Evolutionary conservation across 2,888 invertebrate genomes (phyloP), one percentile per base, ranked within the genome.

Genomic region (Octonoba sinensis): DNA sequence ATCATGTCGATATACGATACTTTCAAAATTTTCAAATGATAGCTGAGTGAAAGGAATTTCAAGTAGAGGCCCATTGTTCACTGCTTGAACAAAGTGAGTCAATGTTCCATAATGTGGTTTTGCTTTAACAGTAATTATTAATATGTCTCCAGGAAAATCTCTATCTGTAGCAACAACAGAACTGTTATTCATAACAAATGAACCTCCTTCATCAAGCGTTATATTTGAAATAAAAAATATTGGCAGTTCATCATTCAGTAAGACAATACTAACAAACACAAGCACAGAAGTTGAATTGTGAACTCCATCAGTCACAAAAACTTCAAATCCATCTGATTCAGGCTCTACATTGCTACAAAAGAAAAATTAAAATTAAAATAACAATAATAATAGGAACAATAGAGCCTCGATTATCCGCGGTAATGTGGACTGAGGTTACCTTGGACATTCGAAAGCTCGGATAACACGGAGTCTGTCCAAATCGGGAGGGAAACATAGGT

Each of bases 251-350:
- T 88, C 88, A 85, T 88, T 88, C 44, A 86, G 84, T 12, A 88
- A 87, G 0, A 87, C 86, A 16, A 88, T 88, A 44, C 85, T 86
- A 22, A 89, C 86, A 36, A 84, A 84, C 20, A 88, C 85, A 18
- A 86, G 86, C 60, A 86, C 85, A 16, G 86, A 83, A 1, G 85
- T 84, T 0, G 88, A 88, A 67, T 87, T 87, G 62, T 87, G 86
- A 56, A 87, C 87, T n/a, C 88, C 88, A 81, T 89, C 88, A 1
- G 87, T 87, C 1, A 88, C 88, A 79, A 87, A 88, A 13, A 88
- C 84, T 56, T 87, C 86, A 77, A 88, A 87, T 16, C 86, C 85
- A 84, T 89, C 89, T 22, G 85, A 85, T 4, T 87, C 86, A n/a
- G 89, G 89, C 84, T 88, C 88, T 22, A 87, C 86, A n/a, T 87